A percentile compares a stretch with the other conserved stretches of the same genome.
These are phyloP conservation scores for Camponotus vicinus DNA, from an alignment of 1,140 invertebrate species.

Conservation along the genomic window DNA sequence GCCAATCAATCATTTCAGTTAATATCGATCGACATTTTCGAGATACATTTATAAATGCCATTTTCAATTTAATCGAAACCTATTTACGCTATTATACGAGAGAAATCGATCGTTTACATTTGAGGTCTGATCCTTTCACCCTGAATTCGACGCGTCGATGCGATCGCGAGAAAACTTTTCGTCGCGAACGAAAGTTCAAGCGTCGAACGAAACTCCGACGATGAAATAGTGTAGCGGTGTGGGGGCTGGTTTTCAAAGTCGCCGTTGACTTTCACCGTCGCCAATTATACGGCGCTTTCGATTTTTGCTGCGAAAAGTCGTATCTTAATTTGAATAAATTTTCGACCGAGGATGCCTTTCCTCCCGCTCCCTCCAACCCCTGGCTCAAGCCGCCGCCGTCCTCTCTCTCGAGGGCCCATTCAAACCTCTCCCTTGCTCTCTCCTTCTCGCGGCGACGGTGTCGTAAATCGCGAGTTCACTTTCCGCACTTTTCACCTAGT, in stretches of 20 bases:
- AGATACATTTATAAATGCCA: conserved; percentile 7
- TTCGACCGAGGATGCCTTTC: conserved; percentile 70
- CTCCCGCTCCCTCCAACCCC: conserved; percentile 9
- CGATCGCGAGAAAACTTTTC: conserved; percentile 68
- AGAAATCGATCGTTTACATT: conserved; percentile 13
- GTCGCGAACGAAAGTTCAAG: conserved; percentile 67
- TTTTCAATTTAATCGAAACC: conserved; percentile 12
- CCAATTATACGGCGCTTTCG: conserved; percentile 78
- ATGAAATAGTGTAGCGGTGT: conserved; percentile 66
- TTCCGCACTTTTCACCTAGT: conserved; percentile 86
- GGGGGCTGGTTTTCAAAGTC: conserved; percentile 71
- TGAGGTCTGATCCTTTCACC: neutral
- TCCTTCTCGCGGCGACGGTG: conserved; percentile 55
- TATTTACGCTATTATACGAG: conserved; percentile 27
- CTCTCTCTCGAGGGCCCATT: neutral
- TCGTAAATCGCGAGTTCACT: conserved; percentile 84
- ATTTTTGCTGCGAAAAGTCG: conserved; percentile 76
- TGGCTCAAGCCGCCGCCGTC: conserved; percentile 4
- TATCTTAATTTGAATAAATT: conserved; percentile 84
- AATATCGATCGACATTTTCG: conserved; percentile 8
- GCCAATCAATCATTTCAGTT: neutral
- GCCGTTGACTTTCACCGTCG: conserved; percentile 77
- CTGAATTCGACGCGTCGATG: neutral
- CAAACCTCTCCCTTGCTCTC: conserved; percentile 55
- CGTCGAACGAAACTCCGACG: conserved; percentile 70